Conservation (phyloP, 2,113 vertebrate species). For the Bombycilla garrulus region DNA sequence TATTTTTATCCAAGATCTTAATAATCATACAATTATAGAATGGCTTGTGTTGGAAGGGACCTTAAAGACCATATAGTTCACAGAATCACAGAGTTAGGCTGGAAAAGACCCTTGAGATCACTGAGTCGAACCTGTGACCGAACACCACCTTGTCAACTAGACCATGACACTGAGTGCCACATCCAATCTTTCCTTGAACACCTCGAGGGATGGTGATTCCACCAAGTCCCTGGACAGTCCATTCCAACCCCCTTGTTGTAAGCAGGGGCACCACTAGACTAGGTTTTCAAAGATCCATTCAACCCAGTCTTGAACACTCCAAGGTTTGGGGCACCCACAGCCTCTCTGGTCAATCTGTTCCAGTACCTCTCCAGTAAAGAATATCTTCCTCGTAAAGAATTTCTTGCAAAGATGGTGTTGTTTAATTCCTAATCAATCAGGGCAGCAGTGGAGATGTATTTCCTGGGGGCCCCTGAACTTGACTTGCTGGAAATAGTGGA, state of each 20-base stretch:
- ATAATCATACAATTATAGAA: background rate
- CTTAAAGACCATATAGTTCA: background rate
- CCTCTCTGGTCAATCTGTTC: background rate
- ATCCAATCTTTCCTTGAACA: background rate
- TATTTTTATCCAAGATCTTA: background rate
- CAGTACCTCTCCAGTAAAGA: background rate
- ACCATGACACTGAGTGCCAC: background rate
- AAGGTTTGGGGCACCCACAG: background rate
- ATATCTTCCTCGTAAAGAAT: background rate
- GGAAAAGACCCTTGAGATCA: background rate
- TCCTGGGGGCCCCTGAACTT: background rate
- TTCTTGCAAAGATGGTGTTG: background rate
- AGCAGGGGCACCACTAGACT: background rate
- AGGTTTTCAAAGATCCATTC: background rate
- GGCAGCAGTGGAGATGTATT: background rate
- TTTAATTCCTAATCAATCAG: background rate
- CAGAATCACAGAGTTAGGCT: background rate
- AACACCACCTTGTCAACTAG: background rate
- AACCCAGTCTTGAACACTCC: background rate
- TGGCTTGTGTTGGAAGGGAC: background rate
- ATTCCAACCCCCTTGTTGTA: rapidly evolving
- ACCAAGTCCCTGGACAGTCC: background rate
- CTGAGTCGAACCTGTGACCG: rapidly evolving
- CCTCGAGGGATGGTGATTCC: background rate
- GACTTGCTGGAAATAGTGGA: background rate